phyloP scores from a whole-genome alignment of 1,140 invertebrate species.

The Glomeris maerens region DNA sequence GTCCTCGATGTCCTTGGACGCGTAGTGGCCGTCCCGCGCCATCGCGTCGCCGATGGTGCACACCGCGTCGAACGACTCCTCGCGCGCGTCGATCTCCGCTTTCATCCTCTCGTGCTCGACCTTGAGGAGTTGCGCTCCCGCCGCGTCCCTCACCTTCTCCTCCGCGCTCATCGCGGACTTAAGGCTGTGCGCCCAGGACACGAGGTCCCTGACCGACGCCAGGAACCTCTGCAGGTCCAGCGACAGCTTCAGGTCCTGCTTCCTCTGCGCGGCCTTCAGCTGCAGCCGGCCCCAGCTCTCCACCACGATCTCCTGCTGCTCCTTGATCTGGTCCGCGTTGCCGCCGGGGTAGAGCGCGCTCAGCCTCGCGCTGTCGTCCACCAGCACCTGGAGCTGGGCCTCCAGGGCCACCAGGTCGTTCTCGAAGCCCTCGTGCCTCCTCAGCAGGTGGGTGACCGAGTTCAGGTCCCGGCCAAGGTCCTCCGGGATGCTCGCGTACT shows the following conservation, averaged over 20 bases:
- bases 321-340: constrained; percentile 74
- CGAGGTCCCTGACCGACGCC: constrained; percentile 64
- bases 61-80: constrained; percentile 66
- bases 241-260: constrained; percentile 67
- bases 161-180: constrained; percentile 63
- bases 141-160: constrained; percentile 69
- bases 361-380: constrained; percentile 78
- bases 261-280: constrained; percentile 57
- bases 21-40: constrained; percentile 73
- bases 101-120: constrained; percentile 80
- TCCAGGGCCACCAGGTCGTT: constrained; percentile 88
- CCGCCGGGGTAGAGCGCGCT: constrained; percentile 79
- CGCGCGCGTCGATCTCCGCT: constrained; percentile 86
- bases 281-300: constrained; percentile 78
- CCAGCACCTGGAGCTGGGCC: constrained; percentile 64
- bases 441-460: constrained; percentile 62
- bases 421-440: constrained; percentile 86
- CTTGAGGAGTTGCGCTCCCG: constrained; percentile 69
- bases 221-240: constrained; percentile 79
- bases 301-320: constrained; percentile 67
- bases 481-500: constrained; percentile 63
- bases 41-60: constrained; percentile 66
- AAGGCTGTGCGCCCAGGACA: constrained; percentile 70
- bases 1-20: constrained; percentile 52
- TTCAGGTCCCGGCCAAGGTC: constrained; percentile 77